phyloP scores from a whole-genome alignment of 2,113 vertebrate genomes.

The Gymnorhina tibicen region DNA sequence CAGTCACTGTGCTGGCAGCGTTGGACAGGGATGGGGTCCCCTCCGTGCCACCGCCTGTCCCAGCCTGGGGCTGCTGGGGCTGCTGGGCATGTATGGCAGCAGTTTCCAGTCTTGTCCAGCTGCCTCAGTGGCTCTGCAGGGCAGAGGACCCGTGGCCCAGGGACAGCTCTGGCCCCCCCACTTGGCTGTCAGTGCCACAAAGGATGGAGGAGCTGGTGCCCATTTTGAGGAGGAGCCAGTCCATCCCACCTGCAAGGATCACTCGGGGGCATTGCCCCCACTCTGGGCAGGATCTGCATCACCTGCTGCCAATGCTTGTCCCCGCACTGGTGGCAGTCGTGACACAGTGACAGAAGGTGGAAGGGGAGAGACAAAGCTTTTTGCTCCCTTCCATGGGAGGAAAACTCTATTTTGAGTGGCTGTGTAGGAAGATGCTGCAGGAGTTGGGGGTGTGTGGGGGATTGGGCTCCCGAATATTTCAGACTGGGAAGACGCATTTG shows the following conservation, averaged over 20 bases:
- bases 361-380: background rate
- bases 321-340: fast-evolving
- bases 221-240: background rate
- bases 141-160: background rate
- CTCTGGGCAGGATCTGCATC: background rate
- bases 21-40: background rate
- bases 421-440: background rate
- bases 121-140: background rate
- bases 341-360: background rate
- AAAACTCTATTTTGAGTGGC: background rate
- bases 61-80: background rate
- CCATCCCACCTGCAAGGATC: background rate
- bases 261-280: fast-evolving
- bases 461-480: background rate
- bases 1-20: fast-evolving
- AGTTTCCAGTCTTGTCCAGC: background rate
- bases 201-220: background rate
- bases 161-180: fast-evolving
- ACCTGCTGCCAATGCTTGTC: background rate
- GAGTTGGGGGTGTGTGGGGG: background rate
- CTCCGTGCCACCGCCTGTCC: background rate
- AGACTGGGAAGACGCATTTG: background rate
- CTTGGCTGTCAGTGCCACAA: fast-evolving
- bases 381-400: background rate
- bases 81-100: background rate